Evolutionary conservation across 2,888 invertebrate species (phyloP).

Genomic region (Tolmerus cingulatus): DNA sequence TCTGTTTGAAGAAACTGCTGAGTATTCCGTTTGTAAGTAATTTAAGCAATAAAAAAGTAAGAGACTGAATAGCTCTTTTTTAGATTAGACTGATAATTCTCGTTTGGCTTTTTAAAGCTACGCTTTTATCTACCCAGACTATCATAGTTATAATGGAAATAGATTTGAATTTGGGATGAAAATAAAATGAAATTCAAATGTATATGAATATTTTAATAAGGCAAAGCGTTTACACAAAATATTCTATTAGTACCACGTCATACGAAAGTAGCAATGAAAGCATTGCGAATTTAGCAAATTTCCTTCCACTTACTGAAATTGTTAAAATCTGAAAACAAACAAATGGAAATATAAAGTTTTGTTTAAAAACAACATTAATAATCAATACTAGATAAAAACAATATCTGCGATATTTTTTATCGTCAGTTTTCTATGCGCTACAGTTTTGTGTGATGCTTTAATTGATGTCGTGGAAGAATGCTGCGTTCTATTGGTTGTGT

Average conservation of each 20-base stretch:
- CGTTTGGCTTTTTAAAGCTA: no score
- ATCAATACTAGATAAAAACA: conserved; percentile 15
- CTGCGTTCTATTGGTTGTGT: neutral
- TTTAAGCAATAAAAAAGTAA: no score
- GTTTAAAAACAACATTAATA: neutral
- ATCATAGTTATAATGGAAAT: no score
- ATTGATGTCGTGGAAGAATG: neutral
- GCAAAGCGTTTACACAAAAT: conserved; percentile 44
- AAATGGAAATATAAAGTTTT: neutral
- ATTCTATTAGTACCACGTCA: conserved; percentile 29
- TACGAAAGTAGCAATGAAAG: conserved; percentile 53
- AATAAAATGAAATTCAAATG: conserved; percentile 20
- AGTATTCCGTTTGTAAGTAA: no score
- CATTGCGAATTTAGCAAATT: conserved; percentile 50
- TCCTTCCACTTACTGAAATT: neutral
- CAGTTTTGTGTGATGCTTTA: neutral
- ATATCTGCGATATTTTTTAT: neutral
- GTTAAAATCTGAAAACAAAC: neutral
- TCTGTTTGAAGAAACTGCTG: no score
- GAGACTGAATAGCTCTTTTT: no score
- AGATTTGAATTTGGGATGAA: neutral
- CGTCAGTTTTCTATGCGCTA: neutral
- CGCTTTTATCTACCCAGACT: no score
- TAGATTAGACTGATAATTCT: no score
- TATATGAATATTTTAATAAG: conserved; percentile 41